Evolutionary conservation across 2,797 vertebrate genomes (phyloP), one percentile per base, ranked within the genome.

Genomic region (Acanthornis magna): DNA sequence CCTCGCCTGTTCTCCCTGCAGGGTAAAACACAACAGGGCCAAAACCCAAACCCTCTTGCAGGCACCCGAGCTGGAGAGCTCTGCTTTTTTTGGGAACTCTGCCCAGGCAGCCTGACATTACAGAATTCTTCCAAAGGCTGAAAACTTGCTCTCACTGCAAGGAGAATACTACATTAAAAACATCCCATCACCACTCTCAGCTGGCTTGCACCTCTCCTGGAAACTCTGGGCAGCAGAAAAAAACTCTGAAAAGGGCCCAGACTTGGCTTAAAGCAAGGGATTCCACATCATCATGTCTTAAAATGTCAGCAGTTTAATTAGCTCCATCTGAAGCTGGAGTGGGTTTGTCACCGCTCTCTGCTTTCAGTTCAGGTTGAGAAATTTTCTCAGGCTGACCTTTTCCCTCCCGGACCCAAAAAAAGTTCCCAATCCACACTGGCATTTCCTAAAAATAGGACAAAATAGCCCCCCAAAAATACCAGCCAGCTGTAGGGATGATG

Each of bases 251-350:
- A 96, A 96, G 54, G 94, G 91, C 82, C 91, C 89, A 85, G 93
- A 80, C 57, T 96, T 96, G 95, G 96, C 96, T 96, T 27, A 55
- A 77, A 95, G 91, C 85, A 88, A 71, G 82, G 93, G 89, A 67
- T 61, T 91, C 71, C 14, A 25, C 75, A 95, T 92, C 85, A 53
- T 51, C 10, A 3, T 92, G 65, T 80, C 93, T 91, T 88, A 77
- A 95, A 96, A 96, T 96, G 95, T 95, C 96, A 96, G 85, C 82
- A 89, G 72, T 92, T 94, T 93, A 95, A 96, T 96, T 88, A 95
- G 96, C 91, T 85, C 89, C 91, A 61, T 93, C 66, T 83, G 79
- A 96, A 92, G 89, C 84, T 42, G 42, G 74, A 93, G 75, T 20
- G 57, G 73, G 19, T 75, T 76, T 91, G 85, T 15, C 72, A 80